These are phyloP conservation scores for Drosophila varians DNA, from an alignment of 1,140 invertebrate species.

Conservation along the genomic window DNA sequence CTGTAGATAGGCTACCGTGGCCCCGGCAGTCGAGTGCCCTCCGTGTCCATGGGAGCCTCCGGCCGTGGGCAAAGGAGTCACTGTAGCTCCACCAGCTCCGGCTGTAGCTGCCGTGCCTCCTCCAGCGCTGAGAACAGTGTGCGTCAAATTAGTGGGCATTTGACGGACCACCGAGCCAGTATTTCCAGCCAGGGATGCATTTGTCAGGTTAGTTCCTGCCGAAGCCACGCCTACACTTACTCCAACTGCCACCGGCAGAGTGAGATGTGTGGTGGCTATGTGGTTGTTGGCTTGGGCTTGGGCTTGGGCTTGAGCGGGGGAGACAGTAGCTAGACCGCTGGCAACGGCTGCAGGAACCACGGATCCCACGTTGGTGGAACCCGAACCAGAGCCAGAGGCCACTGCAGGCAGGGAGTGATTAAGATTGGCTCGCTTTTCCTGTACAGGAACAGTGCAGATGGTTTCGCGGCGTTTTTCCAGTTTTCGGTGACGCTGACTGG, in stretches of 20 bases:
- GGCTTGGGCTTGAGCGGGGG: slow-evolving; percentile 3
- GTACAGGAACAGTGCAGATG: slow-evolving; percentile 82
- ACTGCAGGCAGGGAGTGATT: slow-evolving; percentile 63
- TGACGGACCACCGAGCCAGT: slow-evolving; percentile 51
- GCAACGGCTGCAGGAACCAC: neutral
- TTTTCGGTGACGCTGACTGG: slow-evolving; percentile 68
- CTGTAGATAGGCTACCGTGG: slow-evolving; percentile 83
- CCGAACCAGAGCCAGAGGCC: slow-evolving; percentile 34
- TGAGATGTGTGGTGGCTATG: slow-evolving; percentile 35
- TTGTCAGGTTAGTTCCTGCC: slow-evolving; percentile 4
- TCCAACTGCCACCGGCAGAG: slow-evolving; percentile 31
- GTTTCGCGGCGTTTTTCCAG: slow-evolving; percentile 86
- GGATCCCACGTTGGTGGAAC: slow-evolving; percentile 37
- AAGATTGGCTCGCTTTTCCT: slow-evolving; percentile 83
- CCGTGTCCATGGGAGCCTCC: slow-evolving; percentile 11
- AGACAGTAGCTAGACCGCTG: slow-evolving; percentile 4
- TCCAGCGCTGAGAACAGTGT: slow-evolving; percentile 30
- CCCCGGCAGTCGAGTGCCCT: slow-evolving; percentile 10
- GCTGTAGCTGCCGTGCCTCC: slow-evolving; percentile 30
- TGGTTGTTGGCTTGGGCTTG: slow-evolving; percentile 10
- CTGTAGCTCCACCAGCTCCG: slow-evolving; percentile 18
- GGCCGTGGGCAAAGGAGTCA: slow-evolving; percentile 16
- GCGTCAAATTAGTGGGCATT: slow-evolving; percentile 40
- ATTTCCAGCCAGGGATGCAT: slow-evolving; percentile 1
- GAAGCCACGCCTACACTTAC: slow-evolving; percentile 21